A percentile compares a stretch with the other conserved stretches of the same genome.
These are phyloP conservation scores for Drosophila seguyi DNA, from an alignment of 1,140 invertebrate species.

Conservation along the genomic window DNA sequence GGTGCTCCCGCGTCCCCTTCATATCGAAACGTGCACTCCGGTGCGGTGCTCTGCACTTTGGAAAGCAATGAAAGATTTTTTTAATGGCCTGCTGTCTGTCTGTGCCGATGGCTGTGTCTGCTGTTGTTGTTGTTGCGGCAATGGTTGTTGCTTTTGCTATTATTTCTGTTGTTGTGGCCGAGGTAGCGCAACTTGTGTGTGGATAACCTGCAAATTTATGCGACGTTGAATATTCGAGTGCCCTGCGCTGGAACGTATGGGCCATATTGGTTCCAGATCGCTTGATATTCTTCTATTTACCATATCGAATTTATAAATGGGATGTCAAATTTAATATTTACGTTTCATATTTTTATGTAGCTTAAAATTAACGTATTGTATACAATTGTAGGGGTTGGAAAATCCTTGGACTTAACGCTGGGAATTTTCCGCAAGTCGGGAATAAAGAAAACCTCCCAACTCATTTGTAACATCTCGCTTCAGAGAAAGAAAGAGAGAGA, in stretches of 20 bases:
- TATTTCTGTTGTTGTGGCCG: background rate
- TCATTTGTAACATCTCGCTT: too few species aligned
- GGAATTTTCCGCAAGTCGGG: too few species aligned
- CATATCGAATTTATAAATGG: background rate
- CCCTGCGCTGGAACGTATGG: background rate
- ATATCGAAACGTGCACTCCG: background rate
- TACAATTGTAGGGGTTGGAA: too few species aligned
- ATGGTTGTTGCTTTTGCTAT: background rate
- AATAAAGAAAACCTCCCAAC: too few species aligned
- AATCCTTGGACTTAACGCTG: too few species aligned
- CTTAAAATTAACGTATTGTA: too few species aligned
- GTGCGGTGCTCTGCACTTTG: conserved; percentile 34
- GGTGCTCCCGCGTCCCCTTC: background rate
- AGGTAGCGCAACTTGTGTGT: conserved; percentile 19
- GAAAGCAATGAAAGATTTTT: conserved; percentile 26
- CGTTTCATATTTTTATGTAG: background rate
- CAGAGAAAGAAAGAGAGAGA: too few species aligned
- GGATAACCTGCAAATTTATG: conserved; percentile 36
- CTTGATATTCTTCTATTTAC: background rate
- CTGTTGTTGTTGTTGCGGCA: conserved; percentile 1
- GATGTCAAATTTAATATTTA: background rate
- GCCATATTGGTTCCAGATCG: background rate
- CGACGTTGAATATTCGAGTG: conserved; percentile 22
- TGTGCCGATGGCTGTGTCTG: background rate
- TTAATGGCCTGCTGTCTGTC: conserved; percentile 30